These are phyloP conservation scores for Prunella strophiata DNA, from an alignment of 2,797 vertebrate species.

Conservation along the genomic window DNA sequence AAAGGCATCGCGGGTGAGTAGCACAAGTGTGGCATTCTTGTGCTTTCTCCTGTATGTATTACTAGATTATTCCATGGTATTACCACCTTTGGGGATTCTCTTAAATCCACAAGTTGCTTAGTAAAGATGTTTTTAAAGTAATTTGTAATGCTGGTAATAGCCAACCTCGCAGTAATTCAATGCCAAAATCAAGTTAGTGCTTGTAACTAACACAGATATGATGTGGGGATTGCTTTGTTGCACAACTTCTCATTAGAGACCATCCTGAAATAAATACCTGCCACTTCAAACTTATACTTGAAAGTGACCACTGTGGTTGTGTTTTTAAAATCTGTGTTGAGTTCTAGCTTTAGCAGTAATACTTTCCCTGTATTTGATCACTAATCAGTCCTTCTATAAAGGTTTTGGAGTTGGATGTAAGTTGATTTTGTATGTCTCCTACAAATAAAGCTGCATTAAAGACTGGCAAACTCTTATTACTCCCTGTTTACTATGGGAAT, in stretches of 20 bases:
- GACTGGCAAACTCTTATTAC: conserved; percentile 32
- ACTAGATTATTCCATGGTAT: background rate
- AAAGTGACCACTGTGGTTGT: background rate
- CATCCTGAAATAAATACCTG: background rate
- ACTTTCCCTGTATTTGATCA: background rate
- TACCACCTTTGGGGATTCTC: background rate
- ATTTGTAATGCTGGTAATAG: background rate
- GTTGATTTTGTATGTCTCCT: background rate
- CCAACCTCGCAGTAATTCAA: background rate
- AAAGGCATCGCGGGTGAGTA: conserved; percentile 91
- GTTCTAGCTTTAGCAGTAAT: background rate
- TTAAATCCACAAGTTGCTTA: background rate
- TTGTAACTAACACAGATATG: background rate
- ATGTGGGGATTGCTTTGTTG: background rate
- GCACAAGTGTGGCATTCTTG: background rate
- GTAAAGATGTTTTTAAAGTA: background rate
- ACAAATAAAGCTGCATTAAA: background rate
- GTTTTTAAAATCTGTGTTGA: background rate
- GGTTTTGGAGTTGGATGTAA: background rate
- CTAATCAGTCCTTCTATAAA: background rate
- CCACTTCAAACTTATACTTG: background rate
- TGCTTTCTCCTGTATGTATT: background rate
- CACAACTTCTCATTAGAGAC: background rate
- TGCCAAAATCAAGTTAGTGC: background rate
- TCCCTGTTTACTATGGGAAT: conserved; percentile 79